phyloP scores from a whole-genome alignment of 2,113 vertebrate species.

The Irena cyanogastra region DNA sequence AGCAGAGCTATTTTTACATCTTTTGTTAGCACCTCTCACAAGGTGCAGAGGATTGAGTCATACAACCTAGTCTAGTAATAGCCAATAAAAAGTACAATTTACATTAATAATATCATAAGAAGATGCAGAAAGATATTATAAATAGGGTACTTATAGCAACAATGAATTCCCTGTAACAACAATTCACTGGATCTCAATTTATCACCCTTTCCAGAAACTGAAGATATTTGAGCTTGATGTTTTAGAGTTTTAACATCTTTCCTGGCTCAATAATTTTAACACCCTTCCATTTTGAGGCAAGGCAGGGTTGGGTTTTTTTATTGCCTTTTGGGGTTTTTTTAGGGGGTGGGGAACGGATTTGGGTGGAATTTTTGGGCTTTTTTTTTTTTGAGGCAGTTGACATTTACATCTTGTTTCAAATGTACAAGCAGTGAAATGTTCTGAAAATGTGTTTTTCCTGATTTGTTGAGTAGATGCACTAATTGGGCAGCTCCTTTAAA shows the following conservation, averaged over 20 bases:
- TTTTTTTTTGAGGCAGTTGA: background rate
- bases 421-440: background rate
- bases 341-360: fast-evolving
- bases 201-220: background rate
- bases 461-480: background rate
- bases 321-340: background rate
- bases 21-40: slow-evolving; percentile 6
- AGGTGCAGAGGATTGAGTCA: background rate
- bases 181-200: background rate
- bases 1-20: background rate
- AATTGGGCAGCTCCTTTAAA: background rate
- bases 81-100: background rate
- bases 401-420: background rate
- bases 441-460: background rate
- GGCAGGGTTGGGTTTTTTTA: background rate
- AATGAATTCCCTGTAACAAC: background rate
- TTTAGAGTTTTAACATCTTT: background rate
- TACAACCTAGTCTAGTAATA: background rate
- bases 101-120: background rate
- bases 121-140: background rate
- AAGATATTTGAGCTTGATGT: background rate
- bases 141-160: background rate
- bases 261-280: background rate
- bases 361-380: background rate
- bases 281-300: background rate